phyloP scores from a whole-genome alignment of 2,888 invertebrate species.

The Platynereis dumerilii region DNA sequence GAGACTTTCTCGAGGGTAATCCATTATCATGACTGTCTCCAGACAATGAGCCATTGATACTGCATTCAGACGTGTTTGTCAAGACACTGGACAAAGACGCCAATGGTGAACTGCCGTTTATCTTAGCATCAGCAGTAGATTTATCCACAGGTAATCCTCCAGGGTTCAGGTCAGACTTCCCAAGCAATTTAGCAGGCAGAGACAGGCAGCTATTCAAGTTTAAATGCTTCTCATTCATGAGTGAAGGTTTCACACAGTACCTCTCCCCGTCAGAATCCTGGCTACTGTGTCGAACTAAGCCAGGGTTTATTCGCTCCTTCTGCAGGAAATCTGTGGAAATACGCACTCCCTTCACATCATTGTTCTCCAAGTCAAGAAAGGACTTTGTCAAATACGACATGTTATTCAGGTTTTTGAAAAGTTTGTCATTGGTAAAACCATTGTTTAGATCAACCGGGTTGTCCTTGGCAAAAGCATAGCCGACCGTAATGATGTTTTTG shows the following conservation, averaged over 20 bases:
- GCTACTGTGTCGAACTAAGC: no score
- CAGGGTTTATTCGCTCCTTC: conserved; percentile 13
- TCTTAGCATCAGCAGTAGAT: not conserved
- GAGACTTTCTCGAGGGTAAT: no score
- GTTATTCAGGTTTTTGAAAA: conserved; percentile 14
- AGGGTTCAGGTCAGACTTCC: conserved; percentile 22
- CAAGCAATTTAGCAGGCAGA: conserved; percentile 23
- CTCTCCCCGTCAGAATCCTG: no score
- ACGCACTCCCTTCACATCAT: conserved; percentile 15
- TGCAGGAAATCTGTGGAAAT: conserved; percentile 11
- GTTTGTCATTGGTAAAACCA: conserved; percentile 19
- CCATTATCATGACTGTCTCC: no score
- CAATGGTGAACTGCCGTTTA: no score
- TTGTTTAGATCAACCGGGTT: conserved; percentile 11
- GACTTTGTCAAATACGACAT: conserved; percentile 24
- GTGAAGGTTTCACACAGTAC: no score
- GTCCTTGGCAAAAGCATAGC: conserved; percentile 31
- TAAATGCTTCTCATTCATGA: conserved; percentile 10
- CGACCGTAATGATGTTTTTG: conserved; percentile 31
- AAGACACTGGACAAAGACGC: no score
- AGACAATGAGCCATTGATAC: no score
- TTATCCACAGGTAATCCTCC: conserved; percentile 14
- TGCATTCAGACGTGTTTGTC: no score
- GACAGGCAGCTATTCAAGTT: conserved; percentile 17
- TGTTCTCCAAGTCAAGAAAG: conserved; percentile 2